These are phyloP conservation scores for Sphaerophoria rueppellii DNA, from an alignment of 2,888 invertebrate genomes.

Conservation along the genomic window DNA sequence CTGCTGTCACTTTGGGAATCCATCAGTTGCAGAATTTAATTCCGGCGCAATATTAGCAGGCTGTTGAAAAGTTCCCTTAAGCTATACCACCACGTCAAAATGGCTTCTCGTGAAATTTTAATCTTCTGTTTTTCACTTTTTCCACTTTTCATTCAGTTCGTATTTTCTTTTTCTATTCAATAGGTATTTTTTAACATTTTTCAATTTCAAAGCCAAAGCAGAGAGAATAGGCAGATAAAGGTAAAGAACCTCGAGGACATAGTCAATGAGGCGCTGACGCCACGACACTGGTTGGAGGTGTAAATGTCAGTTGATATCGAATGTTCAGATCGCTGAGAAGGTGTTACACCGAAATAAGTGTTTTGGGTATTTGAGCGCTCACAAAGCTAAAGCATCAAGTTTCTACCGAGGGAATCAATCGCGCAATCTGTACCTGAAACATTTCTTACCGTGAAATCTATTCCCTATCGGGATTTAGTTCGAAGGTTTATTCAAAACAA, in stretches of 20 bases:
- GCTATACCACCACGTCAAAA: slow-evolving; percentile 53
- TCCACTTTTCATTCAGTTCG: too few relatives aligned
- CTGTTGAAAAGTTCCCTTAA: slow-evolving; percentile 34
- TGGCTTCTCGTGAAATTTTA: slow-evolving; percentile 35
- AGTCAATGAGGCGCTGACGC: not conserved
- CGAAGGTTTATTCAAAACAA: not conserved
- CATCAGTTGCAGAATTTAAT: slow-evolving; percentile 56
- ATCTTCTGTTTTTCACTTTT: not conserved
- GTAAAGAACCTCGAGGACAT: slow-evolving; percentile 46
- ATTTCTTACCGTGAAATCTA: slow-evolving; percentile 1
- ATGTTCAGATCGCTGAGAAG: slow-evolving; percentile 41
- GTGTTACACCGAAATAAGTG: slow-evolving; percentile 47
- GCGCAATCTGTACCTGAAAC: slow-evolving; percentile 15
- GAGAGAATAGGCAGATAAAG: not conserved
- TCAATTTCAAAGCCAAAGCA: slow-evolving; percentile 11
- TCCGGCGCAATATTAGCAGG: slow-evolving; percentile 31
- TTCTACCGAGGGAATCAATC: slow-evolving; percentile 1
- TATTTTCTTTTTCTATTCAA: not conserved
- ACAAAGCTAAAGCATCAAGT: not conserved
- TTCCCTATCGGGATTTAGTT: not conserved
- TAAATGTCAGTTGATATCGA: slow-evolving; percentile 14
- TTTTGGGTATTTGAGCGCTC: slow-evolving; percentile 31
- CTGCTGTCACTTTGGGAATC: slow-evolving; percentile 60
- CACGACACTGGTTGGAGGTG: not conserved
- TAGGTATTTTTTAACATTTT: slow-evolving; percentile 15